These are phyloP conservation scores for Chelonia mydas DNA, from an alignment of 2,797 vertebrate genomes.

Conservation along the genomic window DNA sequence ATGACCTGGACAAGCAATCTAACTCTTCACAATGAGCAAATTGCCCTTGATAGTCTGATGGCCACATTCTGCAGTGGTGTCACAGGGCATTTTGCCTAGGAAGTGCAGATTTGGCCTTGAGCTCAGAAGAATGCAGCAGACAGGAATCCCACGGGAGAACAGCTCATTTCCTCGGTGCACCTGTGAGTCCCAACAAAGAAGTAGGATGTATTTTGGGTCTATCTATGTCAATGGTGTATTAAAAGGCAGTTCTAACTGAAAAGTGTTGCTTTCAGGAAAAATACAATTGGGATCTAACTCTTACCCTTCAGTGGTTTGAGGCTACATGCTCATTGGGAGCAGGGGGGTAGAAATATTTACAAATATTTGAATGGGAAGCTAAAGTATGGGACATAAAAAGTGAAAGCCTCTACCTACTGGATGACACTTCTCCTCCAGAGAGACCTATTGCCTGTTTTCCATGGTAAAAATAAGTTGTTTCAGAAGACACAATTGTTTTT, in stretches of 20 bases:
- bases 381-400: neutral
- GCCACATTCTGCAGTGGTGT: neutral
- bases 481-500: neutral
- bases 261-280: neutral
- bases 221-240: accelerated
- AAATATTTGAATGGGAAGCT: neutral
- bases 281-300: accelerated
- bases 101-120: accelerated
- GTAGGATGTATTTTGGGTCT: accelerated
- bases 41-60: neutral
- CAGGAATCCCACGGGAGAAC: neutral
- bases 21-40: neutral
- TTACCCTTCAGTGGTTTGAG: neutral
- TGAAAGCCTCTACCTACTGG: neutral
- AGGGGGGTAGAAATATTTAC: neutral
- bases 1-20: neutral
- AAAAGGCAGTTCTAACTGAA: accelerated
- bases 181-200: neutral
- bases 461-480: neutral
- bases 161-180: accelerated
- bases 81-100: neutral
- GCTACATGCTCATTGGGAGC: accelerated
- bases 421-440: neutral
- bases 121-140: neutral
- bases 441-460: neutral